These are phyloP conservation scores for Bothrops jararaca DNA, from an alignment of 2,113 vertebrate species.

Conservation along the genomic window DNA sequence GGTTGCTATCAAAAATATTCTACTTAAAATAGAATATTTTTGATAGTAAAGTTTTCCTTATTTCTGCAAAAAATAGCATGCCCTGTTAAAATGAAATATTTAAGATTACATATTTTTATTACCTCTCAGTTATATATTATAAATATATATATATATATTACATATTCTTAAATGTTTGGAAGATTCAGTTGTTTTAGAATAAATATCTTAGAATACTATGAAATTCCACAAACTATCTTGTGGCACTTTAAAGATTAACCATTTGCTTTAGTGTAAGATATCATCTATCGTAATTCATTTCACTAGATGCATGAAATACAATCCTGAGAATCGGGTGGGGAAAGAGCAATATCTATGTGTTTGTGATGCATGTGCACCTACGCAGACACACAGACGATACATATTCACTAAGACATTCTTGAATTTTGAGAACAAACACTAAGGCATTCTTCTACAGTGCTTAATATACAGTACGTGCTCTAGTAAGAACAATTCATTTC, in stretches of 20 bases:
- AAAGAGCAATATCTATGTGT: not conserved
- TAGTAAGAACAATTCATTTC: not conserved
- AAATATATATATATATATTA: not conserved
- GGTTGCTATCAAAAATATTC: not conserved
- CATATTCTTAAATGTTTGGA: not conserved
- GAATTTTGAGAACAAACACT: not conserved
- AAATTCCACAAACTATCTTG: not conserved
- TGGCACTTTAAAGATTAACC: not conserved
- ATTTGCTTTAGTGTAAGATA: not conserved
- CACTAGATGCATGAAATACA: not conserved
- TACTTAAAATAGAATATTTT: not conserved
- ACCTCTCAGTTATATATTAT: accelerated
- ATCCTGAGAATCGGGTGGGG: not conserved
- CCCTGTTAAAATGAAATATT: not conserved
- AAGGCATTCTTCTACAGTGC: not conserved
- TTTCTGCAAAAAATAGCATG: not conserved
- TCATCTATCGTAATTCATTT: not conserved
- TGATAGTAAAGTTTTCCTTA: not conserved
- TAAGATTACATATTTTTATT: not conserved
- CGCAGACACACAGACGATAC: not conserved
- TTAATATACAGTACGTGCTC: not conserved
- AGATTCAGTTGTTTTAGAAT: not conserved
- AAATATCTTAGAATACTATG: not conserved
- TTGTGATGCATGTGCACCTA: not conserved
- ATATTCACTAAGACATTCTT: not conserved